Percentiles rank a stretch among this genome's conserved stretches.
Conservation (phyloP, 2,888 invertebrate species). For the Agonopterix alstromeriana region DNA sequence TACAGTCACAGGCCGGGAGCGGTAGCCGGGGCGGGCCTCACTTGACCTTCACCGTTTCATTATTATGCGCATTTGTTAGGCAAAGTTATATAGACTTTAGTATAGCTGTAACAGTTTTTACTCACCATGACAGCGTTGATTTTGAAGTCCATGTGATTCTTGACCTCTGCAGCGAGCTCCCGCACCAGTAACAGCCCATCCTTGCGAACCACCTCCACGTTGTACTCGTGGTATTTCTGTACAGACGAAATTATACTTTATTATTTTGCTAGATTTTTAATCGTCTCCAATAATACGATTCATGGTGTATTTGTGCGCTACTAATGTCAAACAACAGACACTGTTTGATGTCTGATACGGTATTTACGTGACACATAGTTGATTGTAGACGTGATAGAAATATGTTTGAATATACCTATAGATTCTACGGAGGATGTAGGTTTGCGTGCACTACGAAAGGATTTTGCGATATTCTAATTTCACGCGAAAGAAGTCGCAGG, state of each 20-base stretch:
- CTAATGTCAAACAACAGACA: too few species aligned
- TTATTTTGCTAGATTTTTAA: background rate
- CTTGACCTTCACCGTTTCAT: conserved; percentile 7
- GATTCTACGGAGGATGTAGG: too few species aligned
- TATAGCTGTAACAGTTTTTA: conserved; percentile 13
- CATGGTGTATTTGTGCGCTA: too few species aligned
- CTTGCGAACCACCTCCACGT: conserved; percentile 86
- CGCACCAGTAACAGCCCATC: conserved; percentile 90
- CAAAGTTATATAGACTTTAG: background rate
- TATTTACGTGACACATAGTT: too few species aligned
- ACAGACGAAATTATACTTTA: conserved; percentile 23
- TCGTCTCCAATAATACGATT: too few species aligned
- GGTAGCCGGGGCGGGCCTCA: background rate
- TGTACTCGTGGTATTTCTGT: conserved; percentile 88
- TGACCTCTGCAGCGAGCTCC: conserved; percentile 92
- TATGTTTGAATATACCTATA: too few species aligned
- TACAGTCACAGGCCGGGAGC: background rate
- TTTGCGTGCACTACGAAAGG: too few species aligned
- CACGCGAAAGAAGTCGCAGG: too few species aligned
- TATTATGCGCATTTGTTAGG: conserved; percentile 11
- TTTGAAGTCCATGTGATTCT: conserved; percentile 95
- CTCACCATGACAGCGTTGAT: conserved; percentile 94
- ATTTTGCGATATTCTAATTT: too few species aligned
- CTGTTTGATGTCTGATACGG: too few species aligned
- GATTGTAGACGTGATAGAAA: too few species aligned